Conservation (phyloP, 1,140 invertebrate species). For the Drosophila arizonae region DNA sequence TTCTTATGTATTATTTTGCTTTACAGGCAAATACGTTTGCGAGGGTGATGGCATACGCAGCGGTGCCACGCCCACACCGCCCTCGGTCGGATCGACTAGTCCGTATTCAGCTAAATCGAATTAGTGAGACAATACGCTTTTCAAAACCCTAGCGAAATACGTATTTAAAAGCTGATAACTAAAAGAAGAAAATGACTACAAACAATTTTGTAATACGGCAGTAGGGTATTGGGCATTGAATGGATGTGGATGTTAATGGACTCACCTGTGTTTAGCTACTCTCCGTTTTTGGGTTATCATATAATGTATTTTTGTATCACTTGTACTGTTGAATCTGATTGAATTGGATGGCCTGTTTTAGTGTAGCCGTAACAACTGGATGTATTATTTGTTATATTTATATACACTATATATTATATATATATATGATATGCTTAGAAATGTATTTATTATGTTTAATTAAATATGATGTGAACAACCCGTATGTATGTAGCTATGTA, state of each 20-base stretch:
- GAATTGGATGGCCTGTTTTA: conserved; percentile 33
- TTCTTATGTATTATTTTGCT: not conserved
- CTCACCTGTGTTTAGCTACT: conserved; percentile 38
- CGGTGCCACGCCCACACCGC: conserved; percentile 79
- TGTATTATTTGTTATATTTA: conserved; percentile 76
- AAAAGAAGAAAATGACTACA: conserved; percentile 30
- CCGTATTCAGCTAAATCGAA: conserved; percentile 82
- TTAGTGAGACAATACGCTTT: conserved; percentile 66
- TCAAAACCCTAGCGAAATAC: conserved; percentile 68
- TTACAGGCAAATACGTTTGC: conserved; percentile 92
- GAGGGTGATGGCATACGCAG: conserved; percentile 87
- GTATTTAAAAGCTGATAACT: conserved; percentile 52
- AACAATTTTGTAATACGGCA: conserved; percentile 38
- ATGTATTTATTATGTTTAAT: conserved; percentile 78
- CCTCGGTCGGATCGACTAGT: conserved; percentile 83
- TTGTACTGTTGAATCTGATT: conserved; percentile 64
- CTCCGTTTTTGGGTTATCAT: conserved; percentile 52
- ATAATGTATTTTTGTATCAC: conserved; percentile 69
- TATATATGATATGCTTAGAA: conserved; percentile 44
- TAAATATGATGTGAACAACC: conserved; percentile 59
- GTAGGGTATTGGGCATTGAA: not conserved
- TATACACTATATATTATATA: conserved; percentile 50
- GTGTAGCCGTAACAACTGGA: conserved; percentile 53
- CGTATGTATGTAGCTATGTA: conserved; percentile 72
- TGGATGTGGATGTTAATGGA: conserved; percentile 15